phyloP scores from a whole-genome alignment of 1,140 invertebrate genomes.

The Homarus americanus region DNA sequence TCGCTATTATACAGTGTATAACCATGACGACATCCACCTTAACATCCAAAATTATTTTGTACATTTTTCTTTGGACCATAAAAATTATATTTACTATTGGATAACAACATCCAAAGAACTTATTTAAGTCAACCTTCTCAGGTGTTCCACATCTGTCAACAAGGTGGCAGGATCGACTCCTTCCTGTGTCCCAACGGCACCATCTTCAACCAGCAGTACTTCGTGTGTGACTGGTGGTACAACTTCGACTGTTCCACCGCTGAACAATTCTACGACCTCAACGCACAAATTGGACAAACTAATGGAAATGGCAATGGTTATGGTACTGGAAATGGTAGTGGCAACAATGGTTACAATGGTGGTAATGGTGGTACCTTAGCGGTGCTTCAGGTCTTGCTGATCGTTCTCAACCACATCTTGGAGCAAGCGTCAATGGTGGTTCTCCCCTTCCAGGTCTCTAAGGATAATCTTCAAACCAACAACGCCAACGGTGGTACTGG shows the following conservation, averaged over 20 bases:
- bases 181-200: constrained; percentile 79
- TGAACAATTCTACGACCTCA: constrained; percentile 79
- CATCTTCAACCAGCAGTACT: constrained; percentile 78
- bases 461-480: neutral
- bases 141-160: constrained; percentile 79
- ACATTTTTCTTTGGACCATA: too few relatives aligned
- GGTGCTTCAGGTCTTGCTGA: too few relatives aligned
- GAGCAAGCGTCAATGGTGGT: too few relatives aligned
- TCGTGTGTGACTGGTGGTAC: constrained; percentile 79
- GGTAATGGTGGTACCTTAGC: constrained; percentile 31
- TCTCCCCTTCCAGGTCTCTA: neutral
- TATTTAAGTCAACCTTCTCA: too few relatives aligned
- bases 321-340: constrained; percentile 45
- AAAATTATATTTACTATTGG: too few relatives aligned
- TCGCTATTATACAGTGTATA: too few relatives aligned
- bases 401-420: too few relatives aligned
- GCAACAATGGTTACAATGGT: neutral
- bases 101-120: too few relatives aligned
- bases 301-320: constrained; percentile 45
- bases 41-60: too few relatives aligned
- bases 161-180: constrained; percentile 76
- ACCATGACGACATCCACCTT: too few relatives aligned
- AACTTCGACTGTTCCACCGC: constrained; percentile 77
- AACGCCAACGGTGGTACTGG: constrained; percentile 15
- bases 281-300: constrained; percentile 74